phyloP scores from a whole-genome alignment of 2,113 vertebrate genomes.

The Peromyscus maniculatus region DNA sequence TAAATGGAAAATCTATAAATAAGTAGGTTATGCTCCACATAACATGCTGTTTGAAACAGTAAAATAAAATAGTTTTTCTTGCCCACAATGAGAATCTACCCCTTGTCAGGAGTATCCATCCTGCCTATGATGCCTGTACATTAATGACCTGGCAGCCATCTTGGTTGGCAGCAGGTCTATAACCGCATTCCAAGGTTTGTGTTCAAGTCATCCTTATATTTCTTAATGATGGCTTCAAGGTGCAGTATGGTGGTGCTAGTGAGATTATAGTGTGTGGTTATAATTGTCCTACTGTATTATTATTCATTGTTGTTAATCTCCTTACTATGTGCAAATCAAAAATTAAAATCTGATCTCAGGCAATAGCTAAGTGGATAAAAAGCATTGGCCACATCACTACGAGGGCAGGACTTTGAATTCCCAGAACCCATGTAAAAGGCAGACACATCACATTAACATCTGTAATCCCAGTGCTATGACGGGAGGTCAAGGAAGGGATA shows the following conservation, averaged over 20 bases:
- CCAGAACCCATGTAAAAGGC: not conserved
- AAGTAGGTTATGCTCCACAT: not conserved
- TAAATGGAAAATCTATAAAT: not conserved
- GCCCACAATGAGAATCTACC: not conserved
- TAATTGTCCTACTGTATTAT: not conserved
- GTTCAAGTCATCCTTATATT: not conserved
- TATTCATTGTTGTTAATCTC: not conserved
- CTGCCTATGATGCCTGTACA: not conserved
- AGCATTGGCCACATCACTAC: not conserved
- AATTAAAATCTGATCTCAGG: not conserved
- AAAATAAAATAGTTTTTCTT: not conserved
- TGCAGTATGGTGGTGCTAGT: not conserved
- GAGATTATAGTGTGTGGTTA: not conserved
- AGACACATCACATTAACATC: not conserved
- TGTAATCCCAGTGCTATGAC: not conserved
- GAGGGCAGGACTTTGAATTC: not conserved
- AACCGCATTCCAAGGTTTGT: not conserved
- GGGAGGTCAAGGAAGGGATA: not conserved
- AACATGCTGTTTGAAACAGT: not conserved
- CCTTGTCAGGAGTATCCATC: accelerated
- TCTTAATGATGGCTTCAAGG: not conserved
- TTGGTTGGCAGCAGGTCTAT: not conserved
- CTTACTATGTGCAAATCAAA: not conserved
- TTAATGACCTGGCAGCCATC: not conserved
- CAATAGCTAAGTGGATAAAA: not conserved